A percentile compares a stretch with the other conserved stretches of the same genome.
Evolutionary conservation across 2,113 vertebrate genomes (phyloP).

Genomic region (Dromiciops gliroides): DNA sequence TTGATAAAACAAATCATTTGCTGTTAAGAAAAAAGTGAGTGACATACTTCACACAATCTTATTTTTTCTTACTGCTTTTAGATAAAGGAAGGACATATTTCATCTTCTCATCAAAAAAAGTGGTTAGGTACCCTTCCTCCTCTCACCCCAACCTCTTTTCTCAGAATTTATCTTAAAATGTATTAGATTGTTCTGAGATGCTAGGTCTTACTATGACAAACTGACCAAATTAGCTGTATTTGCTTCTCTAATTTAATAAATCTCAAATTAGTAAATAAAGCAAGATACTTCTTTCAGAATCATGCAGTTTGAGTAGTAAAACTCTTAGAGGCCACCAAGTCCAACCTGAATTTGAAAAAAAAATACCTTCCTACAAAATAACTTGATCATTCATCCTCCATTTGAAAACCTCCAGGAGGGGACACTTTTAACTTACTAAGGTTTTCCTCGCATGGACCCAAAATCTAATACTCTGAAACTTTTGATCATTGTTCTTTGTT

Average conservation of each 20-base stretch:
- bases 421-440: neutral
- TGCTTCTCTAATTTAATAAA: neutral
- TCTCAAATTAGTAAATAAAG: neutral
- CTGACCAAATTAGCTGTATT: neutral
- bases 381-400: neutral
- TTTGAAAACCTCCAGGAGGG: neutral
- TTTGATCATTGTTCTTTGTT: neutral
- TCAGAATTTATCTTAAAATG: neutral
- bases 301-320: neutral
- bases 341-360: neutral
- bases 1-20: conserved; percentile 34
- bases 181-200: neutral
- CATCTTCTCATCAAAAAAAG: neutral
- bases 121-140: neutral
- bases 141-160: conserved; percentile 2
- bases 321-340: neutral
- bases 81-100: conserved; percentile 16
- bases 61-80: conserved; percentile 21
- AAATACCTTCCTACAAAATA: neutral
- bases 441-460: neutral
- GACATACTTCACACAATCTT: neutral
- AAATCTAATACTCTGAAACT: neutral
- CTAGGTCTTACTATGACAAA: neutral
- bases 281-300: neutral
- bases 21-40: conserved; percentile 20